A percentile compares a stretch with the other conserved stretches of the same genome.
phyloP scores from a whole-genome alignment of 2,113 vertebrate species.

The Eolophus roseicapilla region DNA sequence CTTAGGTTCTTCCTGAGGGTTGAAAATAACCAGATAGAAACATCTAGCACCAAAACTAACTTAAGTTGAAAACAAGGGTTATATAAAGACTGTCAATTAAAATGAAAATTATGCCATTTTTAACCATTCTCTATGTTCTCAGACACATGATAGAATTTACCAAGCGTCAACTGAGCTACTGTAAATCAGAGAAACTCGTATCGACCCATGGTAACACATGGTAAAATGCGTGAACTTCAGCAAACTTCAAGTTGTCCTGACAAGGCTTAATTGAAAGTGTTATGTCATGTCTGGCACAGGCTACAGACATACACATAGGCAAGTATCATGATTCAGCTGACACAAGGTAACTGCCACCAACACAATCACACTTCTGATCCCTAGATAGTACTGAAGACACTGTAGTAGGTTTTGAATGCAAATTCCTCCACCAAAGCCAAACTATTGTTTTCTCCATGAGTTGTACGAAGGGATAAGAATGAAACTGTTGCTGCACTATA shows the following conservation, averaged over 20 bases:
- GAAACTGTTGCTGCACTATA: background rate
- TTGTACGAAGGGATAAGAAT: background rate
- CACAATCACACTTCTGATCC: background rate
- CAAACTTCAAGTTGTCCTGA: background rate
- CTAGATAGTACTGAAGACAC: background rate
- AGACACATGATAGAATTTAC: background rate
- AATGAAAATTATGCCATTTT: background rate
- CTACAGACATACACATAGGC: fast-evolving
- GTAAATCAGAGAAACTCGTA: background rate
- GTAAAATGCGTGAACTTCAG: background rate
- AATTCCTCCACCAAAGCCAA: background rate
- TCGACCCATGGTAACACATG: background rate
- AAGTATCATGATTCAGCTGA: background rate
- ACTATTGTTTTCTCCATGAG: background rate
- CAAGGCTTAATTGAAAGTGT: background rate
- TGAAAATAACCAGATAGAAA: conserved; percentile 59
- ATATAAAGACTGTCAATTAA: background rate
- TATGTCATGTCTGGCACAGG: background rate
- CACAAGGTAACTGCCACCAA: background rate
- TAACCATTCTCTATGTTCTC: background rate
- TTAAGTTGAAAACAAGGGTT: background rate
- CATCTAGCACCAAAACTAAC: conserved; percentile 15
- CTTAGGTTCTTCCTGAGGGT: conserved; percentile 87
- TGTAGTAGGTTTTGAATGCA: background rate
- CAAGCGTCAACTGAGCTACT: background rate